A percentile compares a stretch with the other conserved stretches of the same genome.
Conservation (phyloP, 2,113 vertebrate genomes). For the Mus spicilegus region DNA sequence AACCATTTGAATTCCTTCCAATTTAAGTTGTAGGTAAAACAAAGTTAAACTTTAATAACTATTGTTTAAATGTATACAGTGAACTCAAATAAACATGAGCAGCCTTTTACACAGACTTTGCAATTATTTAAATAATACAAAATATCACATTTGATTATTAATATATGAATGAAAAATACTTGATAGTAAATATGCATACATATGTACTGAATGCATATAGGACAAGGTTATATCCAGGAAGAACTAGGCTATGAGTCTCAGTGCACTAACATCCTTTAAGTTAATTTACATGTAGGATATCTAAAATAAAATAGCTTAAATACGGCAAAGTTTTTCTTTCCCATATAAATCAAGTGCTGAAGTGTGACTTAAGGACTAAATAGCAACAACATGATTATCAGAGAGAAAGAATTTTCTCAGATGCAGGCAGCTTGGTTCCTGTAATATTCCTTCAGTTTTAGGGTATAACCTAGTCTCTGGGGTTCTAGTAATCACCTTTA, state of each 20-base stretch:
- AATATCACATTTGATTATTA: constrained; percentile 1
- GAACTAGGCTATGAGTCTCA: not conserved
- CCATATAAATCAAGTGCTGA: not conserved
- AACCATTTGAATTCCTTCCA: not conserved
- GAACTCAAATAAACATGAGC: not conserved
- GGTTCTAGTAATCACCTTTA: not conserved
- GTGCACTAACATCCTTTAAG: not conserved
- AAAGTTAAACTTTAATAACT: constrained; percentile 37
- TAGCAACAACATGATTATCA: not conserved
- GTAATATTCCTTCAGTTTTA: not conserved
- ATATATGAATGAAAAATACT: constrained; percentile 5
- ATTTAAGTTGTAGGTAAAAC: not conserved
- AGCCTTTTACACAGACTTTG: not conserved
- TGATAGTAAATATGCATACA: constrained; percentile 10
- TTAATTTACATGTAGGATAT: not conserved
- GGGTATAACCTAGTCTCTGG: not conserved
- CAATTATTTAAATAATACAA: constrained; percentile 5
- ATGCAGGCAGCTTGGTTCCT: not conserved
- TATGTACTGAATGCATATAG: not conserved
- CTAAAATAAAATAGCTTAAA: constrained; percentile 11
- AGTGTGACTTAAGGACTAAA: not conserved
- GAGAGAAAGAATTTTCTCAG: not conserved
- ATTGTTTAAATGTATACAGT: not conserved
- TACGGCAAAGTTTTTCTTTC: constrained; percentile 12
- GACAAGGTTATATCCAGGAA: not conserved